Percentiles rank a stretch among this genome's conserved stretches.
These are phyloP conservation scores for Panopea generosa DNA, from an alignment of 2,888 invertebrate genomes.

Conservation along the genomic window DNA sequence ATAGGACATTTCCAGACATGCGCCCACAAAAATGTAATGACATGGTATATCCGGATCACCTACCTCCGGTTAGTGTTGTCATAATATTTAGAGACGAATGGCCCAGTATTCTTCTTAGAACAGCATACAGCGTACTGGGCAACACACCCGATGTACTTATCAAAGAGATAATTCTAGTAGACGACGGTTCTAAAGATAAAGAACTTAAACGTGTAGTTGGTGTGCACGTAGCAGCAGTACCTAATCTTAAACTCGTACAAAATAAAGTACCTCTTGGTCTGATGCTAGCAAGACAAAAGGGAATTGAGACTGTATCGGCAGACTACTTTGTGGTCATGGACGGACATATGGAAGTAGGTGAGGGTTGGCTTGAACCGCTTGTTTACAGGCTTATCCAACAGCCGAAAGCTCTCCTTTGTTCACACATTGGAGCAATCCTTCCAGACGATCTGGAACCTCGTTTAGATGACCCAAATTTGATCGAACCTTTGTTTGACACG, in stretches of 20 bases:
- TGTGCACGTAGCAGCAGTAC: constrained; percentile 29
- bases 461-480: constrained; percentile 1
- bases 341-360: constrained; percentile 51
- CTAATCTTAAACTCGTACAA: constrained; percentile 34
- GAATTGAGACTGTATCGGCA: constrained; percentile 39
- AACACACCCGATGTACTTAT: constrained; percentile 34
- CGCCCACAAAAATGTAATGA: constrained; percentile 29
- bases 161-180: constrained; percentile 47
- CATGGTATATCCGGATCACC: constrained; percentile 28
- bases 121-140: constrained; percentile 46
- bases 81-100: constrained; percentile 56
- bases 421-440: constrained; percentile 54
- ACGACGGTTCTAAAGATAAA: constrained; percentile 41
- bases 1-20: constrained; percentile 37
- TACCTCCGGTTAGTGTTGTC: constrained; percentile 43
- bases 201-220: constrained; percentile 28
- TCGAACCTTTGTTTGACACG: constrained; percentile 24
- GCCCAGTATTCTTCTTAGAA: constrained; percentile 42
- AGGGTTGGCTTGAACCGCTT: constrained; percentile 48
- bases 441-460: constrained; percentile 33
- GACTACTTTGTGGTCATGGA: constrained; percentile 50
- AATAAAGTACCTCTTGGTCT: constrained; percentile 30
- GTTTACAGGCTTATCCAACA: constrained; percentile 38
- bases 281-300: constrained; percentile 52
- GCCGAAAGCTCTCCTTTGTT: constrained; percentile 48